Evolutionary conservation across 2,113 vertebrate species (phyloP).

Genomic region (zebrafish (Danio rerio)): GRCz12tu NC_133177.1:28196001-28196500

Average conservation of each 20-base stretch:
- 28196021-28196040: too few species aligned
- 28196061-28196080: too few species aligned
- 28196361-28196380: conserved; percentile 65
- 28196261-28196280: conserved; percentile 95
- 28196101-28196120: too few species aligned
- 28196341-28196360: conserved; percentile 64
- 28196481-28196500: conserved; percentile 47
- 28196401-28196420: conserved; percentile 83
- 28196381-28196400: conserved; percentile 86
- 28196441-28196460: conserved; percentile 64
- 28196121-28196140: too few species aligned
- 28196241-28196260: conserved; percentile 89
- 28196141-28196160: neutral
- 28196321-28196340: neutral
- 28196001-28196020: too few species aligned
- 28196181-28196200: conserved; percentile 90
- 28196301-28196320: conserved; percentile 72
- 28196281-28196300: conserved; percentile 91
- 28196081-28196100: too few species aligned
- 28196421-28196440: conserved; percentile 78
- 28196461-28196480: conserved; percentile 52
- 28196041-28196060: too few species aligned
- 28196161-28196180: conserved; percentile 88
- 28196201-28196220: conserved; percentile 95
- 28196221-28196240: conserved; percentile 91